Evolutionary conservation across 2,888 invertebrate genomes (phyloP), one percentile per base, ranked within the genome.

Genomic region (Scaptomyza parva): DNA sequence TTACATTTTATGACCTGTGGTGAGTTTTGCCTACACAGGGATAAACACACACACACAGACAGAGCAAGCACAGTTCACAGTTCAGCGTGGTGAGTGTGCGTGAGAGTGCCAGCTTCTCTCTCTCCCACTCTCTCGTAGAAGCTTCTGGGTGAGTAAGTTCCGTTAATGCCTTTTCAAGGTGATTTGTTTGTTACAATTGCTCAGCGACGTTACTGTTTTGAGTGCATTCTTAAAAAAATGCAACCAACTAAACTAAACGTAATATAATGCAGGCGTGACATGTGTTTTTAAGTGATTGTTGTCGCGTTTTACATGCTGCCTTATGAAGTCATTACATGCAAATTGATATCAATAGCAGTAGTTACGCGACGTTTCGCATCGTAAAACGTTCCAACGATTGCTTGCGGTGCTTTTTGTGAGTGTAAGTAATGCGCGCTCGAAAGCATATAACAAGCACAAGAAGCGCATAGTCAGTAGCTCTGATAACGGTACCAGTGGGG

Each of bases 341-440:
- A 72, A 63, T 72, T 74, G 75, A 74, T 74, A 72, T 63, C 72
- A 68, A 74, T 74, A 63, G 72, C 68, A 63, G 72, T 18, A 47
- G 47, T 68, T 74, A 47, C 45, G 69, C 54, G 74, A 57, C 47
- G 44, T 48, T 63, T 26, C 44, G 52, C 52, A 40, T 39, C 62
- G 45, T 55, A 40, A 68, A 63, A 69, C 70, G 72, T 69, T 63
- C 41, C 41, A 44, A 60, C 35, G 26, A 44, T 39, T 41, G 48
- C 26, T 37, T 45, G 48, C 18, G 37, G 24, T 39, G 50, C 24
- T 50, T 50, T 39, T n/a, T 40, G 45, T 22, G 5, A 22, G 22
- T 40, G 50, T 53, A 14, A 14, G 64, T 33, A 20, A 26, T n/a
- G 30, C 30, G 17, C 37, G 17, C 37, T 37, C 33, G 18, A 12